Base-by-base conservation (phyloP, 2,113 vertebrate species). In the Psephotus haematonotus region DNA sequence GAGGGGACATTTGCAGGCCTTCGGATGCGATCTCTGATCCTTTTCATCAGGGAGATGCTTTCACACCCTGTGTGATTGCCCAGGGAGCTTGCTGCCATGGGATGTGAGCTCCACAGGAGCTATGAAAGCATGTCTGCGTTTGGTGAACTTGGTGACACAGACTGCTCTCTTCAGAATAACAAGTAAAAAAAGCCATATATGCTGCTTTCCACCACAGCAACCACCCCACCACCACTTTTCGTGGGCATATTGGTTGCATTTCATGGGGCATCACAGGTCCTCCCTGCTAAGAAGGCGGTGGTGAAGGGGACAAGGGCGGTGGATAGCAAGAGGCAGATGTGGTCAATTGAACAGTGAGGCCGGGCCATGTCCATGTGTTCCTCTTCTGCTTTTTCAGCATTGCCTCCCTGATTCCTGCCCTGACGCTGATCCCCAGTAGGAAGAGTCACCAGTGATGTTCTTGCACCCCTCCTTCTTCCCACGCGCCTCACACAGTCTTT, bases 401-500 rank as follows among this genome's bases (percentile, higher is more conserved):
- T 55, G 59, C 20, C 33, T 82, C 16, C 59, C 79, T 44, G 29
- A 50, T 47, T 59, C 43, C 49, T 50, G 83, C 29, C 22, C 60
- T 53, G 46, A 19, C 0, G 1, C 27, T 64, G 47, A 59, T 78
- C 29, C 71, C 18, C 70, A 49, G 82, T 1, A 39, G 62, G 55
- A 60, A 60, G 52, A 87, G 72, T 52, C 59, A 37, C 1, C 35
- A 19, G 4, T 1, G 3, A 70, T n/a, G 59, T 86, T 94, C 53
- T 41, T 71, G 63, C n/a, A 70, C 53, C 52, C 68, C 74, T 82
- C 86, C 85, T 88, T 83, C 75, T 69, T 90, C 95, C 93, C 82
- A 90, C 33, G 0, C 35, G 5, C 29, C 67, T 94, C 92, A 62
- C 52, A 27, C 24, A 17, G 28, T 6, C 72, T 79, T 88, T 77